Conservation (phyloP, 2,113 vertebrate genomes). For the Turnix velox region DNA sequence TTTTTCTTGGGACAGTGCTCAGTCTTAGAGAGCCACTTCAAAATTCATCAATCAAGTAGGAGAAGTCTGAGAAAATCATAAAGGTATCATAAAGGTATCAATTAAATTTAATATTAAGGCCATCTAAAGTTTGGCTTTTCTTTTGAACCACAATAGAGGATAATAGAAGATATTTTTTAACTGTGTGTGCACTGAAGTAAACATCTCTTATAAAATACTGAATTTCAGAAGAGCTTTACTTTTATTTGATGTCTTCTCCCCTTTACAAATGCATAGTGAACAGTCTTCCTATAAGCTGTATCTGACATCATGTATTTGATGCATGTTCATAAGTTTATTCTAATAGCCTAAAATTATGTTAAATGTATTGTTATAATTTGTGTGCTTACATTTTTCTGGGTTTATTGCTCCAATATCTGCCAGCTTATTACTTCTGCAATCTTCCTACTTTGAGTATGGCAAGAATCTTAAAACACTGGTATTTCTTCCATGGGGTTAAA, state of each 20-base stretch:
- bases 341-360: background rate
- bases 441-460: background rate
- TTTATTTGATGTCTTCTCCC: background rate
- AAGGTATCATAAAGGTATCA: too few species aligned
- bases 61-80: background rate
- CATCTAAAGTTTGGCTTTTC: background rate
- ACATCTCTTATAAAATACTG: background rate
- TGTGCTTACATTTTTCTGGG: background rate
- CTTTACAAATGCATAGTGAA: background rate
- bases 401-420: background rate
- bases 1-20: background rate
- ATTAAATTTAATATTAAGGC: background rate
- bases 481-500: conserved; percentile 1
- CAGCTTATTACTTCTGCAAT: background rate
- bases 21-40: background rate
- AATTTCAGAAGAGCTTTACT: background rate
- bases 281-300: background rate
- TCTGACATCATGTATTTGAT: background rate
- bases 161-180: background rate
- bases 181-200: background rate
- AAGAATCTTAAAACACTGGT: background rate
- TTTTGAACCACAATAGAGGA: background rate
- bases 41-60: background rate
- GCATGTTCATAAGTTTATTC: background rate
- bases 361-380: background rate